These are phyloP conservation scores for Caenorhabditis parvicauda DNA, from an alignment of 2,888 invertebrate species.

Conservation along the genomic window DNA sequence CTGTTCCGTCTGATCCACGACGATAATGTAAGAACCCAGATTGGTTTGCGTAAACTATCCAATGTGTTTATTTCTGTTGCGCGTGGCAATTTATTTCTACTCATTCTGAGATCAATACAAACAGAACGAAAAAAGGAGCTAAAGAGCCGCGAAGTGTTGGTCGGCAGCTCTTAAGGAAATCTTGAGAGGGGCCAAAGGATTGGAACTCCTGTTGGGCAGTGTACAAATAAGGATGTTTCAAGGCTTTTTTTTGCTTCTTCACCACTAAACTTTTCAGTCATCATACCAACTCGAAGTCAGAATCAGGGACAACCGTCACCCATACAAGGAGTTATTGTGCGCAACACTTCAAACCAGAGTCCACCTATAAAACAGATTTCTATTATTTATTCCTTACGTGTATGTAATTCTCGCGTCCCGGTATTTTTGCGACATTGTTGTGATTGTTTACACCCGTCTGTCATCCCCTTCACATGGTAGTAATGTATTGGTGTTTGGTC, in stretches of 20 bases:
- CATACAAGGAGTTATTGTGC: slow-evolving; percentile 49
- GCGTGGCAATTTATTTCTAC: no score
- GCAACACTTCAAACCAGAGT: slow-evolving; percentile 51
- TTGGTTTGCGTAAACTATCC: background rate
- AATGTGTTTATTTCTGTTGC: background rate
- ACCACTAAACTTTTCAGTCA: slow-evolving; percentile 27
- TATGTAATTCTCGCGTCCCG: background rate
- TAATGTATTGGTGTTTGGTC: no score
- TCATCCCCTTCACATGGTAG: no score
- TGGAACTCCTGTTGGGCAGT: slow-evolving; percentile 5
- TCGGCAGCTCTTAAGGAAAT: slow-evolving; percentile 18
- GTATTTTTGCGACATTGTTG: no score
- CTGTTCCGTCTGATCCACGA: slow-evolving; percentile 49
- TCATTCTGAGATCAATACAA: no score
- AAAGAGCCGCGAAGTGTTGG: no score
- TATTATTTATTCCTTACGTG: background rate
- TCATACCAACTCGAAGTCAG: slow-evolving; percentile 51
- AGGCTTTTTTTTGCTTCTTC: slow-evolving; percentile 1
- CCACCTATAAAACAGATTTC: slow-evolving; percentile 10
- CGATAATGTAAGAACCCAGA: slow-evolving; percentile 36
- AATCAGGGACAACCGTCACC: slow-evolving; percentile 45
- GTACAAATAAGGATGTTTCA: no score
- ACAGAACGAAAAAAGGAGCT: background rate
- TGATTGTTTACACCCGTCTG: no score
- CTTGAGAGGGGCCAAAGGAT: slow-evolving; percentile 5